Evolutionary conservation across 2,797 vertebrate species (phyloP).

Genomic region (Numenius phaeopus): DNA sequence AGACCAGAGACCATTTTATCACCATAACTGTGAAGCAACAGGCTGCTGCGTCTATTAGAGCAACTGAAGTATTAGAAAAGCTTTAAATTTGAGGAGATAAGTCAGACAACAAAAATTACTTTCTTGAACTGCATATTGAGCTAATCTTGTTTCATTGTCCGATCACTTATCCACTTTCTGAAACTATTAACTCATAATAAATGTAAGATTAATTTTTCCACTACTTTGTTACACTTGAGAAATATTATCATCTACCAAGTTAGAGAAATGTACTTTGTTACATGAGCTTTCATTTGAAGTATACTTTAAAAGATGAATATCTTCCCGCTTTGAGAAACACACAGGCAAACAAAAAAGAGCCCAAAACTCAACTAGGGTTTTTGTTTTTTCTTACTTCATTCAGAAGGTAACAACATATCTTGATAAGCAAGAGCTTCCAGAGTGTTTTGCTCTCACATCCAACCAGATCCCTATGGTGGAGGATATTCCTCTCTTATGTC

Average conservation of each 20-base stretch:
- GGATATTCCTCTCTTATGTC: background rate
- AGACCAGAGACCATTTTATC: background rate
- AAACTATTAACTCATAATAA: background rate
- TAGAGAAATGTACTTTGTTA: background rate
- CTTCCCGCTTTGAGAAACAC: background rate
- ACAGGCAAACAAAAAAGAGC: background rate
- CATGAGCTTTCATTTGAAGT: background rate
- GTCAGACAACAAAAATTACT: background rate
- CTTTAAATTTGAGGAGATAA: background rate
- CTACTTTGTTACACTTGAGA: background rate
- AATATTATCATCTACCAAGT: background rate
- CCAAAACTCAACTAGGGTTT: background rate
- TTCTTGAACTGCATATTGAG: background rate
- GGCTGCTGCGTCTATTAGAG: background rate
- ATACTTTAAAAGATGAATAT: background rate
- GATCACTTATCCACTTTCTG: background rate
- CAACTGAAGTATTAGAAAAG: background rate
- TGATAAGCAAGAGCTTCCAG: background rate
- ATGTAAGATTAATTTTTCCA: background rate
- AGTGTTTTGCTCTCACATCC: background rate
- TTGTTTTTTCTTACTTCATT: background rate
- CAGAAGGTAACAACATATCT: background rate
- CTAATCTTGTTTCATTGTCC: background rate
- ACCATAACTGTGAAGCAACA: background rate
- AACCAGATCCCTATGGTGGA: background rate